Evolutionary conservation across 2,797 vertebrate species (phyloP), one percentile per base, ranked within the genome.

Genomic region (Typhlichthys subterraneus): DNA sequence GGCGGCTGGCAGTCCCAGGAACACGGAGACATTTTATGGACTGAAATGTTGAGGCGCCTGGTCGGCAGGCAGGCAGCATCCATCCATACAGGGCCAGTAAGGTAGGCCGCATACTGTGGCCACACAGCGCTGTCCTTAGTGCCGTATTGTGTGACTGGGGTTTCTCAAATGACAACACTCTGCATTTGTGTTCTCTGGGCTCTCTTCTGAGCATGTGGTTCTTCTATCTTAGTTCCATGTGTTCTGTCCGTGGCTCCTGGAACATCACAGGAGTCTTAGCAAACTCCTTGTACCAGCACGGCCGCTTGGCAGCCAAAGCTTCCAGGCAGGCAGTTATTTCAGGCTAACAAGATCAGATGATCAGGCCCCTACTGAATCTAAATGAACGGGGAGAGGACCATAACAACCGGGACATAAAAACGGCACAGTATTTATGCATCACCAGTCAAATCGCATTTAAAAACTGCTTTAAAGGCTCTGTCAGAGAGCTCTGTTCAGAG

Each of bases 251-350:
- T 51, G 61, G 61, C 49, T 75, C 68, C 59, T 59, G 12, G 45
- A 70, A 60, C 64, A 81, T 64, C 65, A 60, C 64, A 69, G 61
- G 17, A 53, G 69, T 80, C 23, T 29, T 29, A 29, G 23, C 23
- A 29, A 29, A 29, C 23, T 29, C 23, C 23, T 29, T 29, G 23
- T 4, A 29, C 23, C 23, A 29, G 23, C 23, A 29, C 0, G 23
- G 23, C 23, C 23, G 3, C 23, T 29, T 29, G 3, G 23, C 23
- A 29, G 23, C 23, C 23, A 29, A 29, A 29, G 23, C 23, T 29
- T 0, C 23, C 23, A 29, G 23, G 23, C 23, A 29, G 23, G 4
- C 23, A 29, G 23, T 29, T 29, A 29, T 29, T 29, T 29, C 23
- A 29, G 23, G 23, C 23, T 29, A 29, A 29, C 23, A 29, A 29